These are phyloP conservation scores for Sinopyrophorus schimmeli DNA, from an alignment of 2,888 invertebrate species.

Conservation along the genomic window DNA sequence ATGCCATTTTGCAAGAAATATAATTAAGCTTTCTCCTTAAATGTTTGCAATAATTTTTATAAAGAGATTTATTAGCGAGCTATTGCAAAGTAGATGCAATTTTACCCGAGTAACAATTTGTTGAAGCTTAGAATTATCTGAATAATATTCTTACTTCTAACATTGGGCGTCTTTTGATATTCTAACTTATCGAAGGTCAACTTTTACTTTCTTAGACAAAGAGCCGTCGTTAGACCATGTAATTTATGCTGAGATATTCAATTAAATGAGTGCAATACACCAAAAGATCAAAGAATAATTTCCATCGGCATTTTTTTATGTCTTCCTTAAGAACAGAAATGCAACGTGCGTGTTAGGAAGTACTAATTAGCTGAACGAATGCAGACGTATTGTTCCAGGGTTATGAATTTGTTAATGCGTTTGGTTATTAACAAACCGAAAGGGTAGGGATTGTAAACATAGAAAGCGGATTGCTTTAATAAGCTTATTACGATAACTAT, in stretches of 20 bases:
- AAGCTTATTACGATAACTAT: slow-evolving; percentile 15
- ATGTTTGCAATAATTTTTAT: slow-evolving; percentile 5
- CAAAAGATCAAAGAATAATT: no score
- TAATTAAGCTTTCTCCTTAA: slow-evolving; percentile 17
- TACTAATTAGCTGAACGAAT: slow-evolving; percentile 10
- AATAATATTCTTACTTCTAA: neutral
- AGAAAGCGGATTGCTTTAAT: slow-evolving; percentile 8
- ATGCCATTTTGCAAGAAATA: slow-evolving; percentile 11
- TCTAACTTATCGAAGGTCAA: slow-evolving; percentile 6
- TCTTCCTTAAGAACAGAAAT: slow-evolving; percentile 10
- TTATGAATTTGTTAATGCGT: slow-evolving; percentile 9
- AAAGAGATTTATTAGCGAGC: no score
- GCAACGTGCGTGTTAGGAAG: slow-evolving; percentile 13
- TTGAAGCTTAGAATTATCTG: neutral
- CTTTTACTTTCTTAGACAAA: slow-evolving; percentile 7
- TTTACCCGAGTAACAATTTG: neutral
- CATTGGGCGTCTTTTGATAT: neutral
- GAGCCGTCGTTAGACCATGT: neutral
- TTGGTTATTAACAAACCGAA: slow-evolving; percentile 2
- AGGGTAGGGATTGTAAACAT: slow-evolving; percentile 13
- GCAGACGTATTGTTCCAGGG: slow-evolving; percentile 1
- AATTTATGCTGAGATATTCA: neutral
- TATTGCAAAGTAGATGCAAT: neutral
- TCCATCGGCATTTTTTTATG: neutral
- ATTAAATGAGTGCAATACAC: neutral